Percentiles rank a stretch among this genome's conserved stretches.
Conservation (phyloP, 1,140 invertebrate species). For the Goniozus legneri region DNA sequence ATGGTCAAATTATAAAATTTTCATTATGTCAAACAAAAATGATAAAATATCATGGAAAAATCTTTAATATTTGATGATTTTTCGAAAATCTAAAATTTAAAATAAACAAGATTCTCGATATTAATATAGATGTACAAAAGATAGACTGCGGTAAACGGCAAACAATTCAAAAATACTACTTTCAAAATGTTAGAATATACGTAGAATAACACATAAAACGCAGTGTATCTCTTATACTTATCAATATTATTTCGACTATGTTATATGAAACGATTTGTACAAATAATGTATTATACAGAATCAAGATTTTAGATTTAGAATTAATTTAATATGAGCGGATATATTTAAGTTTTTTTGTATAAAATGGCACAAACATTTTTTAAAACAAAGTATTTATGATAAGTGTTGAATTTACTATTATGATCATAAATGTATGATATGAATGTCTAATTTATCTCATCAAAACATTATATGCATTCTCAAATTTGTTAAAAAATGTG, state of each 20-base stretch:
- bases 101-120: too few relatives aligned
- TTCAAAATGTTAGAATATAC: background rate
- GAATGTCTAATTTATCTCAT: background rate
- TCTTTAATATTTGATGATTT: too few relatives aligned
- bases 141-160: background rate
- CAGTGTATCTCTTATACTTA: background rate
- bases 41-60: too few relatives aligned
- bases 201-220: background rate
- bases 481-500: background rate
- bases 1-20: too few relatives aligned
- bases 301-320: background rate
- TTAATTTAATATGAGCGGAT: background rate
- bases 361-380: conserved; percentile 30
- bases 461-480: background rate
- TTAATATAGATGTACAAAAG: too few relatives aligned
- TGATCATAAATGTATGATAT: background rate
- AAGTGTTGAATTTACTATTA: background rate
- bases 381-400: conserved; percentile 5
- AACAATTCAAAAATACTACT: background rate
- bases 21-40: too few relatives aligned
- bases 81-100: too few relatives aligned
- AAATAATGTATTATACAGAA: background rate
- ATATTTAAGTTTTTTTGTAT: conserved; percentile 20
- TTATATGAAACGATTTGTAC: background rate
- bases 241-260: background rate